Conservation (phyloP, 1,140 invertebrate species). For the Trachymyrmex septentrionalis region DNA sequence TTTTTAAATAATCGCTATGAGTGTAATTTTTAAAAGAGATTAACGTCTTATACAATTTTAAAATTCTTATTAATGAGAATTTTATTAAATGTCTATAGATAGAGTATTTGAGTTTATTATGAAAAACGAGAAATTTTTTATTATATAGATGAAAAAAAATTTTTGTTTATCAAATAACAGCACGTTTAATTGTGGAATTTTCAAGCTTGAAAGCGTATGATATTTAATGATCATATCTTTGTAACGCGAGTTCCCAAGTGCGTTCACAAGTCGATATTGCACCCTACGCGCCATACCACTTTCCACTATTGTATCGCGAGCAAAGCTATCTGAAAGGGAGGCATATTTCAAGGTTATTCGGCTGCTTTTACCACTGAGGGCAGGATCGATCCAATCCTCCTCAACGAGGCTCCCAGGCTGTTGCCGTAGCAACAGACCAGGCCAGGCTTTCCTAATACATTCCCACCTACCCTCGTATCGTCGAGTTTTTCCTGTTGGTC, state of each 20-base stretch:
- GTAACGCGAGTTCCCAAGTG: conserved; percentile 54
- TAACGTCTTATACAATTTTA: conserved; percentile 8
- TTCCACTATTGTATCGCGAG: conserved; percentile 54
- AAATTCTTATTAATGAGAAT: background rate
- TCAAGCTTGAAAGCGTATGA: background rate
- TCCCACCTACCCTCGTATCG: conserved; percentile 44
- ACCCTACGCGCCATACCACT: conserved; percentile 40
- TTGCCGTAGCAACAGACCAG: conserved; percentile 72
- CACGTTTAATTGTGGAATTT: background rate
- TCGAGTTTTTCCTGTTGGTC: conserved; percentile 33
- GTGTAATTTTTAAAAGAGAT: background rate
- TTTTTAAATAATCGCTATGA: background rate
- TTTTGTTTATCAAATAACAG: background rate
- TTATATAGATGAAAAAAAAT: background rate
- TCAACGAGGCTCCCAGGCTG: conserved; percentile 56
- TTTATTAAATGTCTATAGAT: conserved; percentile 1
- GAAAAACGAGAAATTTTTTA: background rate
- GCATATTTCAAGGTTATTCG: conserved; percentile 77
- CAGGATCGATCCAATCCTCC: conserved; percentile 60
- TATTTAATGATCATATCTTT: conserved; percentile 15
- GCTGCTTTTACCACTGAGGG: conserved; percentile 47
- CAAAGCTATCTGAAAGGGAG: conserved; percentile 61
- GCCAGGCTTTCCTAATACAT: conserved; percentile 64
- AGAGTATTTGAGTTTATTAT: background rate
- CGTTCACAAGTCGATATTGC: conserved; percentile 61